Evolutionary conservation across 2,888 invertebrate species (phyloP), one percentile per base, ranked within the genome.

Genomic region (Drosophila quinaria): DNA sequence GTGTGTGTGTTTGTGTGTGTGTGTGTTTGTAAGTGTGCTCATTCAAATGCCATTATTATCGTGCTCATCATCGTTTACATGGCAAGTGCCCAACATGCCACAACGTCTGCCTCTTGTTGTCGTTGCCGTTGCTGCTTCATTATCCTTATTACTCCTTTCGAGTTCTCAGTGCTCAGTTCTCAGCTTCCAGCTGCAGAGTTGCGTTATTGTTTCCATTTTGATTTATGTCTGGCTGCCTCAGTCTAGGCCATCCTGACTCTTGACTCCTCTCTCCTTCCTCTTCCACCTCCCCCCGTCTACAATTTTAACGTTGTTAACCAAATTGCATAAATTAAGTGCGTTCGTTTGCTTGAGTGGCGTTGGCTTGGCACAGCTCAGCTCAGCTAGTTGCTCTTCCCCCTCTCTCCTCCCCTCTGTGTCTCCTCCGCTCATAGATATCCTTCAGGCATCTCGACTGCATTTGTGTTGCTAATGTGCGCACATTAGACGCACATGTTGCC

Each of bases 271-370:
- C 49, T 41, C 56, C 25, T 25, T 25, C 6, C 50, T 17, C 37
- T 17, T 8, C 44, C 13, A 9, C 42, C 42, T 29, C 47, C 9
- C 17, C 51, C 51, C 19, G 35, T 83, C 86, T 87, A 81, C 88
- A 87, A 90, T 90, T 89, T 86, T 81, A 90, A 88, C 86, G 90
- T 90, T 91, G 91, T 91, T 91, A 91, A 90, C 88, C 89, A 90
- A 91, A 91, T 91, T 91, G 91, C 91, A 89, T 90, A 90, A 90
- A 91, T 91, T 91, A 91, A 91, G 91, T 90, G 91, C 88, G 87
- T 88, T 88, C 88, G 89, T 81, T 80, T 87, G 88, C 82, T 86
- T 81, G 85, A 89, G 82, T 87, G 87, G 80, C 82, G 70, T 63
- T 70, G 74, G 80, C 78, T 78, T 78, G 65, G 65, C 81, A 66